A percentile compares a stretch with the other conserved stretches of the same genome.
These are phyloP conservation scores for Caranx ignobilis DNA, from an alignment of 2,113 vertebrate species.

Conservation along the genomic window DNA sequence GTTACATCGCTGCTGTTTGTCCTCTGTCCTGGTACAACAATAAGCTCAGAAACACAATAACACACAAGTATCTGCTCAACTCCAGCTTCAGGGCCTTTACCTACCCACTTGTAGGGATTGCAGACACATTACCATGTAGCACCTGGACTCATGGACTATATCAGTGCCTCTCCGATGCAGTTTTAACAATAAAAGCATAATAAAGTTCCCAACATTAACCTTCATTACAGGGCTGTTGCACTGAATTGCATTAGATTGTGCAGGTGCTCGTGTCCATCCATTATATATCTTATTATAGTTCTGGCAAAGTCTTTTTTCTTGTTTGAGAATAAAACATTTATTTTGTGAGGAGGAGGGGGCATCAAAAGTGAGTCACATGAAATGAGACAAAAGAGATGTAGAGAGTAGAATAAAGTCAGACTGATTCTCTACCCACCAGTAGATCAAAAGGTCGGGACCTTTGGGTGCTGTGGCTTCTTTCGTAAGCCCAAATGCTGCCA, in stretches of 20 bases:
- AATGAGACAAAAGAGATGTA: slow-evolving; percentile 2
- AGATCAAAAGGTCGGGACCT: slow-evolving; percentile 41
- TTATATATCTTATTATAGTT: slow-evolving; percentile 1
- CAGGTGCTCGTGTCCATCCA: neutral
- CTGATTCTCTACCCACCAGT: neutral
- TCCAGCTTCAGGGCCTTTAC: no score
- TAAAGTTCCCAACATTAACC: neutral
- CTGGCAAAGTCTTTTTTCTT: slow-evolving; percentile 6
- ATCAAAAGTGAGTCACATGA: neutral
- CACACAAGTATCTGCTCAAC: no score
- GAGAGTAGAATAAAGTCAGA: neutral
- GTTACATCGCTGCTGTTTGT: neutral
- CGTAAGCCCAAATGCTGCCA: slow-evolving; percentile 18
- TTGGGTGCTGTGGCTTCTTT: slow-evolving; percentile 21
- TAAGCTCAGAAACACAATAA: neutral
- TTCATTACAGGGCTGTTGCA: slow-evolving; percentile 1
- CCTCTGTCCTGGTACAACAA: neutral
- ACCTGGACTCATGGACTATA: neutral
- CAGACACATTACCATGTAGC: no score
- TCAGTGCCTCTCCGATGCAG: neutral
- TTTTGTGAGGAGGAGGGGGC: neutral
- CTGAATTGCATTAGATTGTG: neutral
- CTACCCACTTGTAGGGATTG: no score
- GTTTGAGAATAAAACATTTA: slow-evolving; percentile 24
- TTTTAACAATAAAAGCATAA: neutral